Evolutionary conservation across 2,888 invertebrate genomes (phyloP).

Genomic region (Thyatira batis): DNA sequence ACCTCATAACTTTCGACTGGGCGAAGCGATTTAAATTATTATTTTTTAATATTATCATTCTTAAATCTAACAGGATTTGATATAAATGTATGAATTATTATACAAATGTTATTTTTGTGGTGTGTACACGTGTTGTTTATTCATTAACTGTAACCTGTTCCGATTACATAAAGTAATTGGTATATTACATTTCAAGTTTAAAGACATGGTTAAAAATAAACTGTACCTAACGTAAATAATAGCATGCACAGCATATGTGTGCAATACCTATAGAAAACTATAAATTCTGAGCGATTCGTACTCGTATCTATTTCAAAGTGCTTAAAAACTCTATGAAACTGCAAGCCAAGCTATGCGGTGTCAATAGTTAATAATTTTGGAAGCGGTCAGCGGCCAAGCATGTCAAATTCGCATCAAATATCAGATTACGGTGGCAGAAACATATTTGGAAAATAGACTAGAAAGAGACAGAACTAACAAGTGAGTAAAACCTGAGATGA

Average conservation of each 20-base stretch:
- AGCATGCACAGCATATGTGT: background rate
- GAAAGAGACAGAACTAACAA: constrained; percentile 1
- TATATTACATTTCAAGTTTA: background rate
- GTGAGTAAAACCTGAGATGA: background rate
- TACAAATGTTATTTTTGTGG: too few relatives aligned
- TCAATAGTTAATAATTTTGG: constrained; percentile 37
- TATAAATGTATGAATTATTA: too few relatives aligned
- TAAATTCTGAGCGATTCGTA: background rate
- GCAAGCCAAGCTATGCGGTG: constrained; percentile 67
- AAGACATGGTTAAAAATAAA: background rate
- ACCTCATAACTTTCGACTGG: too few relatives aligned
- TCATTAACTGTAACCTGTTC: too few relatives aligned
- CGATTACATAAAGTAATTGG: background rate
- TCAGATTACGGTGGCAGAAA: constrained; percentile 42
- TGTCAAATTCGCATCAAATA: constrained; percentile 1
- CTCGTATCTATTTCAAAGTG: background rate
- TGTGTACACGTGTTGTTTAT: too few relatives aligned
- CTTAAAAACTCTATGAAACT: constrained; percentile 1
- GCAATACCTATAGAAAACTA: background rate
- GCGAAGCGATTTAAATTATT: too few relatives aligned
- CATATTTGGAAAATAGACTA: constrained; percentile 31
- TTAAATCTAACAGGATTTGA: too few relatives aligned
- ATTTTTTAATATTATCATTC: too few relatives aligned
- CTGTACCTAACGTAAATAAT: background rate
- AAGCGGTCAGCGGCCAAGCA: constrained; percentile 27